Evolutionary conservation across 1,140 invertebrate genomes (phyloP).

Genomic region (Lucilia sericata): DNA sequence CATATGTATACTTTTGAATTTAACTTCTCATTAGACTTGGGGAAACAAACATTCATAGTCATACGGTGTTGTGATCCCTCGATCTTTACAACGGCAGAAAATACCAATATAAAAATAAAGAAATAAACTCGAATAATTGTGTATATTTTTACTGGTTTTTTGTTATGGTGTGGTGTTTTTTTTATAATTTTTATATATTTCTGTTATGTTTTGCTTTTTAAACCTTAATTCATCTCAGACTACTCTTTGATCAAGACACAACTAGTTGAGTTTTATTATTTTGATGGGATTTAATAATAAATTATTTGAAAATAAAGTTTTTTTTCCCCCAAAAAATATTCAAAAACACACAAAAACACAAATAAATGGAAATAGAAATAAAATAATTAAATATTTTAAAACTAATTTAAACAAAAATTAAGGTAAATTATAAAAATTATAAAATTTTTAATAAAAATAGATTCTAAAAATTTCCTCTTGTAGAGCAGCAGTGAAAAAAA

Average conservation of each 20-base stretch:
- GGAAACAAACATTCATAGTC: constrained; percentile 20
- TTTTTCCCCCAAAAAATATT: neutral
- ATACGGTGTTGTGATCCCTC: constrained; percentile 29
- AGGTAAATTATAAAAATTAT: neutral
- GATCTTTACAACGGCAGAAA: constrained; percentile 36
- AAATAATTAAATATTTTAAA: neutral
- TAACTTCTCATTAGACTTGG: neutral
- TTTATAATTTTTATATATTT: constrained; percentile 20
- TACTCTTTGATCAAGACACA: constrained; percentile 30
- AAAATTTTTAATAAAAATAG: neutral
- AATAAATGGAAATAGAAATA: neutral
- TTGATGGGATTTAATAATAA: neutral
- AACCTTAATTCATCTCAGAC: constrained; percentile 26
- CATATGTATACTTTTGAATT: neutral
- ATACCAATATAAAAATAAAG: neutral
- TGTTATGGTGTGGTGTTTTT: constrained; percentile 1
- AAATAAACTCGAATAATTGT: constrained; percentile 30
- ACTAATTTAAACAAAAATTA: neutral
- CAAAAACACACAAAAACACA: neutral
- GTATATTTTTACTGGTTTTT: constrained; percentile 33
- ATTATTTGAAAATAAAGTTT: neutral
- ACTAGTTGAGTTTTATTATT: neutral
- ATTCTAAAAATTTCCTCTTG: neutral
- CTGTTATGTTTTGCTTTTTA: constrained; percentile 32
- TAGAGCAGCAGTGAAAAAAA: neutral